Conservation (phyloP, 1,140 invertebrate genomes). For the Micrasema minimum region DNA sequence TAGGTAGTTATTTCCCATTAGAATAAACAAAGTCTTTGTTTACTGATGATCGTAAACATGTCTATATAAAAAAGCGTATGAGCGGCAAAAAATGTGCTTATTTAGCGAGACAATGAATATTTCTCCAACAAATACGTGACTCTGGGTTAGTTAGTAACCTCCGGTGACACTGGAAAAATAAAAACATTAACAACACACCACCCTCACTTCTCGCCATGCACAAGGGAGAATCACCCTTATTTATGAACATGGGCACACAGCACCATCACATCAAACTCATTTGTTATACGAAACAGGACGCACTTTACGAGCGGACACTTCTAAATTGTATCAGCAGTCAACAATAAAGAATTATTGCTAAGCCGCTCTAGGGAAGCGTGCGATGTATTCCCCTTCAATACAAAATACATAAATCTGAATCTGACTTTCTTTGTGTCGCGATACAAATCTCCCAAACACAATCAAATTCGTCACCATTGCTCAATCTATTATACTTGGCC, state of each 20-base stretch:
- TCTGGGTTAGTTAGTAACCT: slow-evolving; percentile 15
- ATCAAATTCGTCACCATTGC: not conserved
- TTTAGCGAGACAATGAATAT: not conserved
- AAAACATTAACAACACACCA: slow-evolving; percentile 34
- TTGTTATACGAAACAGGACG: slow-evolving; percentile 30
- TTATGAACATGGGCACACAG: slow-evolving; percentile 20
- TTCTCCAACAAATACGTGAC: slow-evolving; percentile 8
- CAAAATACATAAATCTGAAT: slow-evolving; percentile 4
- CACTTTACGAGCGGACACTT: slow-evolving; percentile 37
- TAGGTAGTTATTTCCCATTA: not conserved
- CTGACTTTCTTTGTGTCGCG: slow-evolving; percentile 5
- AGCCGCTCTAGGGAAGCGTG: not conserved
- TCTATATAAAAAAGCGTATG: not conserved
- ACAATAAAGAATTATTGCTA: slow-evolving; percentile 34
- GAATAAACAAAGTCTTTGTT: slow-evolving; percentile 4
- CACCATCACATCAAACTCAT: slow-evolving; percentile 31
- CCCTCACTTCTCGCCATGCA: not conserved
- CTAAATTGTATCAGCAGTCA: slow-evolving; percentile 28
- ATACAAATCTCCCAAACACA: not conserved
- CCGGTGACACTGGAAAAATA: slow-evolving; percentile 30
- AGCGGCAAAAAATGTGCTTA: not conserved
- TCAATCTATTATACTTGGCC: too few relatives aligned
- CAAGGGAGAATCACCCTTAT: slow-evolving; percentile 23
- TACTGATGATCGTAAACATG: slow-evolving; percentile 3
- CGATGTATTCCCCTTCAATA: not conserved